A percentile compares a stretch with the other conserved stretches of the same genome.
These are phyloP conservation scores for Labrus mixtus DNA, from an alignment of 2,113 vertebrate species.

Conservation along the genomic window DNA sequence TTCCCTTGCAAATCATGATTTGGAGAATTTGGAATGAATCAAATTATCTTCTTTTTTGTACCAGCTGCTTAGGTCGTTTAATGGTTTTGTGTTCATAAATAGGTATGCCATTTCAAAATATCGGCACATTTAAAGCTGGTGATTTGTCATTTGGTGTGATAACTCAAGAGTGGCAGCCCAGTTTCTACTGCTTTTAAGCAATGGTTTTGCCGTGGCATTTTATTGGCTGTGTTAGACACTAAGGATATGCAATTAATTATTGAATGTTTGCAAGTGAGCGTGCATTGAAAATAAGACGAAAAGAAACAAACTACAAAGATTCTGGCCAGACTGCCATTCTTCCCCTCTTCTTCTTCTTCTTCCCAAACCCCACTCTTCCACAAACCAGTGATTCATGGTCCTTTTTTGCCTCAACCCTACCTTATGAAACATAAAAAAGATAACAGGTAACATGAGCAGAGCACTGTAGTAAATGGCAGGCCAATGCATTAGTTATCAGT, in stretches of 20 bases:
- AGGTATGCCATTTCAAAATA: constrained; percentile 61
- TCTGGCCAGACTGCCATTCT: constrained; percentile 34
- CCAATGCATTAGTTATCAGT: constrained; percentile 79
- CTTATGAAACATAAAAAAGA: constrained; percentile 72
- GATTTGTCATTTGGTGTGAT: constrained; percentile 71
- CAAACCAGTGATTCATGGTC: constrained; percentile 67
- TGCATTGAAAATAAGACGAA: constrained; percentile 66
- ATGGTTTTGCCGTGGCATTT: constrained; percentile 58
- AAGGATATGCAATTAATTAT: constrained; percentile 62
- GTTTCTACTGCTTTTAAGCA: constrained; percentile 58
- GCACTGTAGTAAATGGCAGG: constrained; percentile 79
- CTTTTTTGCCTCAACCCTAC: constrained; percentile 74
- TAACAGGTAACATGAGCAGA: constrained; percentile 76
- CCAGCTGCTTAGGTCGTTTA: constrained; percentile 45
- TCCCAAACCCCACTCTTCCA: constrained; percentile 34
- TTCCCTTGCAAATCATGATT: constrained; percentile 53
- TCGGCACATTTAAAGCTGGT: constrained; percentile 79
- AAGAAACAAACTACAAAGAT: constrained; percentile 50
- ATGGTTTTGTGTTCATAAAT: constrained; percentile 46
- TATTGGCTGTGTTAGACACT: constrained; percentile 67
- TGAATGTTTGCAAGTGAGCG: constrained; percentile 62
- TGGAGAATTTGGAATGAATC: constrained; percentile 55
- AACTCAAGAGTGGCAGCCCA: constrained; percentile 55
- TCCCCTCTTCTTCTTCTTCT: constrained; percentile 41
- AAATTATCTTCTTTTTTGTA: constrained; percentile 23